A percentile compares a stretch with the other conserved stretches of the same genome.
These are phyloP conservation scores for Chauna torquata DNA, from an alignment of 2,113 vertebrate species.

Conservation along the genomic window DNA sequence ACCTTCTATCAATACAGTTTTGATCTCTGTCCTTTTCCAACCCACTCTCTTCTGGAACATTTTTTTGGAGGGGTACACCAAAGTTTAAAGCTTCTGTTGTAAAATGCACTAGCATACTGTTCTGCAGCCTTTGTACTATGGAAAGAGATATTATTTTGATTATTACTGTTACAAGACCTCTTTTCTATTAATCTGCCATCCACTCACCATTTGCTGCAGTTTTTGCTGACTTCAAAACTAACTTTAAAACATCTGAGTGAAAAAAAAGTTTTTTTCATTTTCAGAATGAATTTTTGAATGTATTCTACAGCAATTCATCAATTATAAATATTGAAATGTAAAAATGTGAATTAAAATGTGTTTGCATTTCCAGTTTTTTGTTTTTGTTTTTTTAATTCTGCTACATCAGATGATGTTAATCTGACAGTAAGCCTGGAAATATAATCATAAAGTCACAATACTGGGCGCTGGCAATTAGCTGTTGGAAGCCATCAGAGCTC, in stretches of 20 bases:
- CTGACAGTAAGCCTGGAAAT: slow-evolving; percentile 48
- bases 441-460: background rate
- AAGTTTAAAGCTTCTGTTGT: background rate
- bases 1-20: background rate
- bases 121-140: background rate
- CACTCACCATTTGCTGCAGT: background rate
- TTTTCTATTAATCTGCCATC: background rate
- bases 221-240: background rate
- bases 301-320: background rate
- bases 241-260: background rate
- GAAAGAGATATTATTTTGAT: background rate
- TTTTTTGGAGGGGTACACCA: background rate
- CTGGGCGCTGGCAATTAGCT: slow-evolving; percentile 11
- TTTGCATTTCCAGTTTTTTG: background rate
- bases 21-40: background rate
- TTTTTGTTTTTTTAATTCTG: too few relatives aligned
- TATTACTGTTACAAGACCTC: background rate
- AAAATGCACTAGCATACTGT: background rate
- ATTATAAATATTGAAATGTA: accelerated
- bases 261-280: background rate
- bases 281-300: background rate
- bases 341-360: background rate
- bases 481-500: slow-evolving; percentile 40
- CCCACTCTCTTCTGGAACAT: background rate
- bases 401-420: background rate